phyloP scores from a whole-genome alignment of 2,797 vertebrate genomes.

The Mareca strepera region DNA sequence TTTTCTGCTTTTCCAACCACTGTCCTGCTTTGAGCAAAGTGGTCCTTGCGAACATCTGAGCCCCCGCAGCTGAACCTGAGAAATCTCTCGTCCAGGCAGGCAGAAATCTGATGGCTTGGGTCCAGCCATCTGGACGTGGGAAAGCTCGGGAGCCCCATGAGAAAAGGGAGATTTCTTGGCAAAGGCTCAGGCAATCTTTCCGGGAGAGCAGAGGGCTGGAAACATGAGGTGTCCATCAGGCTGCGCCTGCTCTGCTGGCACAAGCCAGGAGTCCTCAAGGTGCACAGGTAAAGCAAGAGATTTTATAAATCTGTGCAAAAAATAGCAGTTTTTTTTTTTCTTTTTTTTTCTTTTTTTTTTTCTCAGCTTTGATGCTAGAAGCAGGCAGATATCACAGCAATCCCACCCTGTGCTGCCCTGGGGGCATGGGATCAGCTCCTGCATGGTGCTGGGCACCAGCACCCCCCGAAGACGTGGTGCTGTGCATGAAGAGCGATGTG shows the following conservation, averaged over 20 bases:
- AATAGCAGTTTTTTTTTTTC: background rate
- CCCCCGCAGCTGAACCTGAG: background rate
- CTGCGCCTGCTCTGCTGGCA: background rate
- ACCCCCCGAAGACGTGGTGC: background rate
- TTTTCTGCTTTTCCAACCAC: background rate
- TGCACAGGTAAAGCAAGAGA: background rate
- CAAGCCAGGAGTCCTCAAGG: background rate
- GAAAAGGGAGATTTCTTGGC: slow-evolving; percentile 23
- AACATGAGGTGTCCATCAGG: background rate
- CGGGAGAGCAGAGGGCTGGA: background rate
- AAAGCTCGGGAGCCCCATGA: background rate
- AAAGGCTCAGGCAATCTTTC: background rate
- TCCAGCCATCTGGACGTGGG: background rate
- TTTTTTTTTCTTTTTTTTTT: background rate
- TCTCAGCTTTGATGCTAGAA: background rate
- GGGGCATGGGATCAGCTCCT: background rate
- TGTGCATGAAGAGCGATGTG: background rate
- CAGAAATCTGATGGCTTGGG: background rate
- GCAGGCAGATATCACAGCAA: background rate
- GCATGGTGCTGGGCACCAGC: background rate
- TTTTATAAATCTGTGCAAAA: background rate
- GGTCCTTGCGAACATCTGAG: background rate
- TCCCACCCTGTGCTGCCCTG: background rate
- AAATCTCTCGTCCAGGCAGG: background rate
- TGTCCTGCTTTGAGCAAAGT: background rate